These are phyloP conservation scores for Dasypolia templi DNA, from an alignment of 2,888 invertebrate species.

Conservation along the genomic window DNA sequence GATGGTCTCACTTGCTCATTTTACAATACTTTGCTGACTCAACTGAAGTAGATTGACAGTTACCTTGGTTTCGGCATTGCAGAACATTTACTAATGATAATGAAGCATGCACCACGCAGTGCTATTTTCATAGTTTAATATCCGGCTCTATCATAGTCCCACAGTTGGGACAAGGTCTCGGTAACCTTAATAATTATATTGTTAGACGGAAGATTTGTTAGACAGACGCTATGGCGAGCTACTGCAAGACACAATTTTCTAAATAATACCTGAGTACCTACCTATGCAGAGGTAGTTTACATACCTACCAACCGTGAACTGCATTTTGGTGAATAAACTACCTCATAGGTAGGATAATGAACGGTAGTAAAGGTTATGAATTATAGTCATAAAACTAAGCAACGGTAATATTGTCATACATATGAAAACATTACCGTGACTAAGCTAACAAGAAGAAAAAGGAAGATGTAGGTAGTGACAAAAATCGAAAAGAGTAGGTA, in stretches of 20 bases:
- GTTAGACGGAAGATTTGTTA: background rate
- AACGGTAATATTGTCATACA: no score
- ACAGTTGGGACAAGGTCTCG: background rate
- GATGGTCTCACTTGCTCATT: background rate
- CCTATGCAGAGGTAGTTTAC: background rate
- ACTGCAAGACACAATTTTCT: background rate
- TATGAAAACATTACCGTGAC: no score
- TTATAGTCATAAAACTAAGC: background rate
- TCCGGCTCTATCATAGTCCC: background rate
- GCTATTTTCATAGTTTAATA: background rate
- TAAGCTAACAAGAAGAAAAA: background rate
- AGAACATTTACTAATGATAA: background rate
- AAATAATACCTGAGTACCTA: background rate
- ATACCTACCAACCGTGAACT: background rate
- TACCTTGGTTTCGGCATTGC: background rate
- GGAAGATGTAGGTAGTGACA: background rate
- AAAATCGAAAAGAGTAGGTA: background rate
- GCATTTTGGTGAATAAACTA: background rate
- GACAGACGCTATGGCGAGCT: no score
- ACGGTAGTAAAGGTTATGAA: no score
- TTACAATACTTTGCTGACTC: background rate
- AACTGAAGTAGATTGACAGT: background rate
- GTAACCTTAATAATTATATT: background rate
- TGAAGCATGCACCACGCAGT: background rate
- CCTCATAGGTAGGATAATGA: background rate